Evolutionary conservation across 2,797 vertebrate genomes (phyloP).

Genomic region (Amblyopsis hoosieri): DNA sequence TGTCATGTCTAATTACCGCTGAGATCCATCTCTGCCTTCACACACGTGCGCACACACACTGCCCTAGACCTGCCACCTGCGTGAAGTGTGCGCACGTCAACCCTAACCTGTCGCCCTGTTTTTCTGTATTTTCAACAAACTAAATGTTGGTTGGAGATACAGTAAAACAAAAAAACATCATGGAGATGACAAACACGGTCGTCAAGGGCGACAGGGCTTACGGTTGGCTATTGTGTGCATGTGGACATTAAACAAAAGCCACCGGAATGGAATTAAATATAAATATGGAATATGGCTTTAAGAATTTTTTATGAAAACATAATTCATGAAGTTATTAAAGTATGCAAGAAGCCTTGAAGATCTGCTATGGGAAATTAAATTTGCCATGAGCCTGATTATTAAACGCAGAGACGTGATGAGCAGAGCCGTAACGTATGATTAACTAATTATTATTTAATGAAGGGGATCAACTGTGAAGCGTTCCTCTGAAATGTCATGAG

Average conservation of each 20-base stretch:
- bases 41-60: slow-evolving; percentile 2
- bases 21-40: slow-evolving; percentile 60
- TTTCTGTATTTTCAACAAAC: not conserved
- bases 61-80: slow-evolving; percentile 40
- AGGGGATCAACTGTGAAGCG: slow-evolving; percentile 29
- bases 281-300: too few relatives aligned
- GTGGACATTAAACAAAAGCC: not conserved
- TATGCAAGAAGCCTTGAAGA: slow-evolving; percentile 15
- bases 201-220: too few relatives aligned
- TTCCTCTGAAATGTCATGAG: slow-evolving; percentile 34
- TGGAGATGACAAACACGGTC: too few relatives aligned
- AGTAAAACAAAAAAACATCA: too few relatives aligned
- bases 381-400: not conserved
- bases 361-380: slow-evolving; percentile 31
- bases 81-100: slow-evolving; percentile 50
- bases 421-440: slow-evolving; percentile 37
- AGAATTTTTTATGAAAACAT: slow-evolving; percentile 36
- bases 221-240: too few relatives aligned
- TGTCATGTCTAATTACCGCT: slow-evolving; percentile 71
- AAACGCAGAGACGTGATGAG: not conserved
- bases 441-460: slow-evolving; percentile 56
- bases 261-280: too few relatives aligned
- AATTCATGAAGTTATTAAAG: slow-evolving; percentile 33
- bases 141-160: not conserved
- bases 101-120: slow-evolving; percentile 33